Percentiles rank a stretch among this genome's conserved stretches.
Conservation (phyloP, 2,113 vertebrate genomes). For the Cynopterus brachyotis region DNA sequence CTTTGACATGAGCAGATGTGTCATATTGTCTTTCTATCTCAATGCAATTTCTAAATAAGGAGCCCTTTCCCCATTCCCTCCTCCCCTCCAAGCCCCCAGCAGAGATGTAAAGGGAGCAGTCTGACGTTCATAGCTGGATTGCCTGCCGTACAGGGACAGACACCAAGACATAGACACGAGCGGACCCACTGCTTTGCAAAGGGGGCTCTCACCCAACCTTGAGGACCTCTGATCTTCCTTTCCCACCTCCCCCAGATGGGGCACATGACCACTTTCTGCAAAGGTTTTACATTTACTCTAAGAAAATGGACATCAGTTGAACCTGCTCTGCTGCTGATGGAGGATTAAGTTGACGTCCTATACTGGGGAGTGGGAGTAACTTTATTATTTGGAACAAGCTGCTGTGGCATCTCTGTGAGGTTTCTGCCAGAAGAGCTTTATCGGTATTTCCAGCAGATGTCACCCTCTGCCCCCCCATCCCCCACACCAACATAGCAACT, state of each 20-base stretch:
- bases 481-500: neutral
- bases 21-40: constrained; percentile 75
- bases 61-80: constrained; percentile 57
- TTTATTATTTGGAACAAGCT: neutral
- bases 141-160: neutral
- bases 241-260: neutral
- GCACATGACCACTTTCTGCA: neutral
- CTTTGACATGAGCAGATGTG: constrained; percentile 76
- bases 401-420: neutral
- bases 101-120: constrained; percentile 45
- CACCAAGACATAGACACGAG: neutral
- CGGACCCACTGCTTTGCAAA: neutral
- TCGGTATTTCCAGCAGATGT: neutral
- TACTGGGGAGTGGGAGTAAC: neutral
- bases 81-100: constrained; percentile 46
- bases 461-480: neutral
- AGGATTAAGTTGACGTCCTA: neutral
- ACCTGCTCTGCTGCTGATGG: neutral
- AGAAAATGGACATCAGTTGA: neutral
- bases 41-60: constrained; percentile 74
- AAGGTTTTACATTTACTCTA: neutral
- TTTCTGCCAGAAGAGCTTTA: neutral
- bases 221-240: neutral
- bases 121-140: neutral
- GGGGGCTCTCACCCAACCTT: neutral